Evolutionary conservation across 2,888 invertebrate species (phyloP), one percentile per base, ranked within the genome.

Genomic region (Baccha elongata): DNA sequence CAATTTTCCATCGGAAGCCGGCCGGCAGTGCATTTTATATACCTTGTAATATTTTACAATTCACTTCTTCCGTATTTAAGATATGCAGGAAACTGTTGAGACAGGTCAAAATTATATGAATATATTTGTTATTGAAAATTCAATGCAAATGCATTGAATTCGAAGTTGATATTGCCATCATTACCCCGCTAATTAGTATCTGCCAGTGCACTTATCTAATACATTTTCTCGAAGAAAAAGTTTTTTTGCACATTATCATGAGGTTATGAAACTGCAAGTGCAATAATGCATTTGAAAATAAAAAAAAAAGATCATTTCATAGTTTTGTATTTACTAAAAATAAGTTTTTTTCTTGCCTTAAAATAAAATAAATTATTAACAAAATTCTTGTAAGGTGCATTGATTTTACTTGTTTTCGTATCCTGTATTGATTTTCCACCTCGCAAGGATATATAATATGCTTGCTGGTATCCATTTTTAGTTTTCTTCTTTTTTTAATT

Each of bases 341-440:
- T 23, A 17, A n/a, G 2, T 21, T 53, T 53, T 6, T n/a, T 42
- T 6, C 5, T 21, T 21, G n/a, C 1, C 0, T 5, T 0, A 17
- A 13, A 21, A 23, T 7, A 26, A 65, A 67, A 19, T n/a, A 15
- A 10, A 21, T 11, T 35, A 1, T 32, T 32, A 23, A n/a, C 11
- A 11, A 17, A 55, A 55, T 32, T 53, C 3, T 29, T 26, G 17
- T n/a, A 10, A 21, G 21, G 29, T 13, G 46, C 35, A 58, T 52
- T 60, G 58, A 50, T 55, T 75, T 52, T 55, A n/a, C 26, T 23
- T 69, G 10, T 17, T 17, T 64, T 37, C 15, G 55, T 37, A 48
- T 60, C 67, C 71, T 60, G 21, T 75, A 81, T 81, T 44, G 81
- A 81, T 81, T 81, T 81, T 81, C 32, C 53, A 67, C 23, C 65